Evolutionary conservation across 1,140 invertebrate genomes (phyloP).

Genomic region (Drosophila funebris): DNA sequence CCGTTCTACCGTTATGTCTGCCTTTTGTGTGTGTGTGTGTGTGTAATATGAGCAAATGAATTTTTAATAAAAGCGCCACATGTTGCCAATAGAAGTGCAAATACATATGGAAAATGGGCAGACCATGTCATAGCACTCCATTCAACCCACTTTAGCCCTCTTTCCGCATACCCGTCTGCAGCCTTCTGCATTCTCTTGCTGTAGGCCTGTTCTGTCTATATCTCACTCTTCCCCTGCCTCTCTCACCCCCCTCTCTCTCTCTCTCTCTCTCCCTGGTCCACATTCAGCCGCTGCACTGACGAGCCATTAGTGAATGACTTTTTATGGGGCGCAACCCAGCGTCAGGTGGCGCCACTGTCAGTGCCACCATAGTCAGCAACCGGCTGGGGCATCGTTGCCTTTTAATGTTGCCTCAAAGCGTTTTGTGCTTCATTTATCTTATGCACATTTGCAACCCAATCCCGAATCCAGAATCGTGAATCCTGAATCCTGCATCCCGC

Average conservation of each 20-base stretch:
- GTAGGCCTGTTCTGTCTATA: neutral
- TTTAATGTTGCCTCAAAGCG: constrained; percentile 70
- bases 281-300: constrained; percentile 43
- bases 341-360: constrained; percentile 54
- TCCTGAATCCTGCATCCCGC: neutral
- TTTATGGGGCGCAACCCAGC: constrained; percentile 40
- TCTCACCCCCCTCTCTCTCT: neutral
- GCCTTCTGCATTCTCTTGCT: neutral
- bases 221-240: neutral
- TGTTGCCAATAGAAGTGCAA: constrained; percentile 79
- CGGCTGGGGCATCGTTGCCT: constrained; percentile 28
- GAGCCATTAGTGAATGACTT: constrained; percentile 80
- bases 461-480: neutral
- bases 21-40: constrained; percentile 22
- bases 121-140: constrained; percentile 38
- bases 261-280: neutral
- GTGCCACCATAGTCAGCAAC: constrained; percentile 7
- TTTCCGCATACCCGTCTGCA: neutral
- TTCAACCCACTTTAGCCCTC: neutral
- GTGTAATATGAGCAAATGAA: constrained; percentile 75
- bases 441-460: constrained; percentile 36
- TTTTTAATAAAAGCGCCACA: constrained; percentile 82
- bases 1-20: constrained; percentile 7
- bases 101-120: constrained; percentile 63
- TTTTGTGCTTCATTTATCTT: constrained; percentile 65